Evolutionary conservation across 2,888 invertebrate species (phyloP), one percentile per base, ranked within the genome.

Genomic region (Maniola hyperantus): DNA sequence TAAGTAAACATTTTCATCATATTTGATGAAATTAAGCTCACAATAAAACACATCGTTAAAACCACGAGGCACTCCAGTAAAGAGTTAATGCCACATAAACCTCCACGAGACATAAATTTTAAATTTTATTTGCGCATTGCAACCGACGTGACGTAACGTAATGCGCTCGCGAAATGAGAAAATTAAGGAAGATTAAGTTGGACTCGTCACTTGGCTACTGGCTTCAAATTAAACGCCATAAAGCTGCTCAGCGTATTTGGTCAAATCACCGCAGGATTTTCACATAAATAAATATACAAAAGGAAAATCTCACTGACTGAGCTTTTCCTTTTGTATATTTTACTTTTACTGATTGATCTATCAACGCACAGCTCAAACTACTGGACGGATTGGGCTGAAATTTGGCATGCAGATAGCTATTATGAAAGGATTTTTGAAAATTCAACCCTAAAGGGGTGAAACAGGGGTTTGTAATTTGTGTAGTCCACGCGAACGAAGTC

Each of bases 141-240:
- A 66, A 53, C 61, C 26, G 36, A 42, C 20, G n/a, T n/a, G n/a
- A n/a, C n/a, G n/a, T n/a, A n/a, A n/a, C n/a, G 15, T 50, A 46
- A 63, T 57, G 58, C 58, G 53, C 55, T 61, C 33, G 58, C 57
- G 65, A 51, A 66, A 68, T 66, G 65, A 68, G 60, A 66, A 65
- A 70, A 68, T 70, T 68, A 70, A 68, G 57, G 39, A 46, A 62
- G 20, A 66, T 68, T 64, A 36, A 68, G 65, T 63, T 51, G 46
- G 58, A 59, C 26, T 53, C 50, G 39, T 48, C 65, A 15, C 50
- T 59, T 44, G 54, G 34, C 36, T 59, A 65, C 65, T 59, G 60
- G 62, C 53, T 66, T 33, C 60, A 64, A 69, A 66, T 69, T 66
- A 66, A 66, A 59, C 57, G 34, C 48, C 62, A n/a, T 65, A 44